phyloP scores from a whole-genome alignment of 2,797 vertebrate species.

The Furcifer pardalis region DNA sequence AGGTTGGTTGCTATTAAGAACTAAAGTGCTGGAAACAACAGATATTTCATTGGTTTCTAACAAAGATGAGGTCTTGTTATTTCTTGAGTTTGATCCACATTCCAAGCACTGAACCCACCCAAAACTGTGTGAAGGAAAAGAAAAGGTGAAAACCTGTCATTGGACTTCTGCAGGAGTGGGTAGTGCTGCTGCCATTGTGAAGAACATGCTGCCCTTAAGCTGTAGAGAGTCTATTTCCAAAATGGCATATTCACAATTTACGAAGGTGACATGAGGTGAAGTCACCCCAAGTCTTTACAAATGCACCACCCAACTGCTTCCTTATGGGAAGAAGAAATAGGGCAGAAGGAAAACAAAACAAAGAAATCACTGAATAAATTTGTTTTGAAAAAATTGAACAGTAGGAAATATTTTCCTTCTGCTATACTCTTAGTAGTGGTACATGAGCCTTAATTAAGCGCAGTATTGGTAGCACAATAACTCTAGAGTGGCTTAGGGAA shows the following conservation, averaged over 20 bases:
- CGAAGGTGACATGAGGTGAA: background rate
- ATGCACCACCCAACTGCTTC: conserved; percentile 58
- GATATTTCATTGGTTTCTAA: background rate
- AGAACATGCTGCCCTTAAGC: conserved; percentile 62
- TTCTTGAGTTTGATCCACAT: conserved; percentile 23
- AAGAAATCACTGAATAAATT: background rate
- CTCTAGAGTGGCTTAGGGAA: background rate
- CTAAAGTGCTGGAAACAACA: background rate
- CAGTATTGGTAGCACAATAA: conserved; percentile 10
- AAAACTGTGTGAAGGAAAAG: conserved; percentile 22
- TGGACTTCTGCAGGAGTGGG: conserved; percentile 57
- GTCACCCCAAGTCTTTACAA: conserved; percentile 62
- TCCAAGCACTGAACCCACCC: conserved; percentile 58
- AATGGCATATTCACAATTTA: conserved; percentile 2
- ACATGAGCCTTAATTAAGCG: conserved; percentile 23
- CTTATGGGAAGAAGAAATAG: conserved; percentile 55
- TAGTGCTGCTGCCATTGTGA: conserved; percentile 57
- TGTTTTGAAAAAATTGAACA: conserved; percentile 14
- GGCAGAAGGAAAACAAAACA: conserved; percentile 24
- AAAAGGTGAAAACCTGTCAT: conserved; percentile 41
- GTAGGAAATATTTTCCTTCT: conserved; percentile 21
- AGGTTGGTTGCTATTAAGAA: rapidly evolving
- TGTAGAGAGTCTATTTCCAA: conserved; percentile 29
- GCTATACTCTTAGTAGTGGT: conserved; percentile 42
- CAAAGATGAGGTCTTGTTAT: conserved; percentile 19